A percentile compares a stretch with the other conserved stretches of the same genome.
These are phyloP conservation scores for Doris montereyensis DNA, from an alignment of 2,888 invertebrate species.

Conservation along the genomic window DNA sequence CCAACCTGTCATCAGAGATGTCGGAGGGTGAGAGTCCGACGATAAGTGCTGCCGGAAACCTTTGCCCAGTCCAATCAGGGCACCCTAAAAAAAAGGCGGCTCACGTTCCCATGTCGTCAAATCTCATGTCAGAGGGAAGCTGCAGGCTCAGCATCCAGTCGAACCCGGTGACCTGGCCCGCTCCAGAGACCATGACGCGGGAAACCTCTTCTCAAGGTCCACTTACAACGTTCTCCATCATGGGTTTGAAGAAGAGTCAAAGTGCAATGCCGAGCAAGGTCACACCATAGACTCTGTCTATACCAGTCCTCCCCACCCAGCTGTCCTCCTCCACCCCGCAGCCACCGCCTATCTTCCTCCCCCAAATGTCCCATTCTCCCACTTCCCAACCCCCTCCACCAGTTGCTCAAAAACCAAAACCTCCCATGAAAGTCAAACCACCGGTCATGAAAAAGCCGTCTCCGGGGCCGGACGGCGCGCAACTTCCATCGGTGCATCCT, in stretches of 20 bases:
- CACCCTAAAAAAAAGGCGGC: slow-evolving; percentile 80
- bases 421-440: slow-evolving; percentile 80
- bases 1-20: slow-evolving; percentile 61
- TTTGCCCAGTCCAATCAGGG: slow-evolving; percentile 86
- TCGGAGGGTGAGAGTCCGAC: slow-evolving; percentile 65
- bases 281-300: background rate
- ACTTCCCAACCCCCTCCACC: slow-evolving; percentile 54
- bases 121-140: background rate
- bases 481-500: slow-evolving; percentile 28
- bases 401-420: slow-evolving; percentile 69
- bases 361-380: background rate
- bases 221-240: slow-evolving; percentile 22
- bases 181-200: background rate
- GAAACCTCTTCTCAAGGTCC: slow-evolving; percentile 5
- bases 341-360: slow-evolving; percentile 13
- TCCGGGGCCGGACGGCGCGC: slow-evolving; percentile 45
- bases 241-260: slow-evolving; percentile 8
- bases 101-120: slow-evolving; percentile 49
- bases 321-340: slow-evolving; percentile 6
- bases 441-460: slow-evolving; percentile 80
- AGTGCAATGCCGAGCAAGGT: slow-evolving; percentile 12
- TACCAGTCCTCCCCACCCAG: slow-evolving; percentile 14
- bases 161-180: slow-evolving; percentile 43
- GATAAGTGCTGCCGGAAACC: slow-evolving; percentile 80
- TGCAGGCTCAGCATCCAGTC: slow-evolving; percentile 42